Base-by-base conservation (phyloP, 2,888 invertebrate species). In the Blomia tropicalis region DNA sequence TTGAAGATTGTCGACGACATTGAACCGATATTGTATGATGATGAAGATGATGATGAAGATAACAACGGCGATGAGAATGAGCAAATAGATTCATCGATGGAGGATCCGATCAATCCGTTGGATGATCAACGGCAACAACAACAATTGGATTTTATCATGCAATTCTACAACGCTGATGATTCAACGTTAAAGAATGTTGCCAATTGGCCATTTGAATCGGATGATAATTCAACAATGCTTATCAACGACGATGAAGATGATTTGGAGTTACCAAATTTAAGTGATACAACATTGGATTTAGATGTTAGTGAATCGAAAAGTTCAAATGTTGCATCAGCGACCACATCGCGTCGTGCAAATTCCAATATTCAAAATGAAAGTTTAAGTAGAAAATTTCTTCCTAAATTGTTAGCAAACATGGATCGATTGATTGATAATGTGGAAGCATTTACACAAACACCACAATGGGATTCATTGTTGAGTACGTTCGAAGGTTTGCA, bases 381-480 rank as follows among this genome's bases (percentile, higher is more conserved):
- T 22, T 4, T 56, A 31, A 29, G 56, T 56, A 27, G 56, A 14
- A n/a, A 27, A 11, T 41, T 58, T 43, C 22, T 58, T 23, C 59
- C 59, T 2, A 58, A 58, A 43, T 19, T 58, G 51, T 17, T 58
- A 3, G 59, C 43, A 17, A 58, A 58, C 14, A 58, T 58, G 59
- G 59, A 58, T n/a, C 11, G 25, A 36, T 41, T 58, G 2, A 58
- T 58, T 41, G 59, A 58, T 43, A 41, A 27, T 4, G n/a, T 23
- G 1, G 59, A 58, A 43, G 19, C 17, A n/a, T 58, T 58, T 27
- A 58, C 59, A 2, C 14, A n/a, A 11, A 41, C 59, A 23, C n/a
- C 41, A 17, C 59, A 41, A 27, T 58, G 59, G 59, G 27, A 32
- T n/a, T 58, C 59, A 32, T 43, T 58, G 4, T 11, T 58, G 43